phyloP scores from a whole-genome alignment of 2,113 vertebrate species.

The Syngnathus floridae region DNA sequence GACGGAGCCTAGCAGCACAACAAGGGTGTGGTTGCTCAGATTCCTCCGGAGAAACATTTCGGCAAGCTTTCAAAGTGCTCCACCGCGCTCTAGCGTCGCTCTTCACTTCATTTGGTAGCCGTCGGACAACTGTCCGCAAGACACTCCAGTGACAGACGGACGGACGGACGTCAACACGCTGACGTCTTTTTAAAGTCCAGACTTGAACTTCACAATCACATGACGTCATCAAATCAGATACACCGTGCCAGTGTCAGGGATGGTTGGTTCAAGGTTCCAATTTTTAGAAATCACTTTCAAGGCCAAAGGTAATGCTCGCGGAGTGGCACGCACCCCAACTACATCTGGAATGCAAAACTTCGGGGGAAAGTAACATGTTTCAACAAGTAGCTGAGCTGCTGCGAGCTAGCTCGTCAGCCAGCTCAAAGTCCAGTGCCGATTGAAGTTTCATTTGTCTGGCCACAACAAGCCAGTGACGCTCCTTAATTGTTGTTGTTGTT shows the following conservation, averaged over 20 bases:
- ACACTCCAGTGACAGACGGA: background rate
- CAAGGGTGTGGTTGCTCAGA: conserved; percentile 61
- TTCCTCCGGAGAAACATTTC: conserved; percentile 32
- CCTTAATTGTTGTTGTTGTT: too few species aligned
- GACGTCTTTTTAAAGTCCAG: background rate
- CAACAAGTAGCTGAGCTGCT: conserved; percentile 43
- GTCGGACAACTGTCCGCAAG: background rate
- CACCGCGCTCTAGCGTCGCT: background rate
- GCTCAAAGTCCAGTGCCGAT: background rate
- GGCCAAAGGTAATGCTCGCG: background rate
- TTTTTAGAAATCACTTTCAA: background rate
- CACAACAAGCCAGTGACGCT: background rate
- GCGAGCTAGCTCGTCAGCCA: conserved; percentile 10
- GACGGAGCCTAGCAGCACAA: conserved; percentile 43
- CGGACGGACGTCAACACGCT: background rate
- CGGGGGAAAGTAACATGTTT: conserved; percentile 33
- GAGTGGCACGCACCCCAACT: background rate
- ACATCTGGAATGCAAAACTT: conserved; percentile 15
- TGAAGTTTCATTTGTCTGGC: conserved; percentile 10
- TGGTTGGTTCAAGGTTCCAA: conserved; percentile 13
- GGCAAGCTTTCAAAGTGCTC: background rate
- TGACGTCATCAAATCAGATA: conserved; percentile 10
- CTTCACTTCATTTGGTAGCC: background rate
- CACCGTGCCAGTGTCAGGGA: background rate
- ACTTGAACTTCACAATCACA: background rate